These are phyloP conservation scores for Drosophila jambulina DNA, from an alignment of 1,140 invertebrate genomes.

Conservation along the genomic window DNA sequence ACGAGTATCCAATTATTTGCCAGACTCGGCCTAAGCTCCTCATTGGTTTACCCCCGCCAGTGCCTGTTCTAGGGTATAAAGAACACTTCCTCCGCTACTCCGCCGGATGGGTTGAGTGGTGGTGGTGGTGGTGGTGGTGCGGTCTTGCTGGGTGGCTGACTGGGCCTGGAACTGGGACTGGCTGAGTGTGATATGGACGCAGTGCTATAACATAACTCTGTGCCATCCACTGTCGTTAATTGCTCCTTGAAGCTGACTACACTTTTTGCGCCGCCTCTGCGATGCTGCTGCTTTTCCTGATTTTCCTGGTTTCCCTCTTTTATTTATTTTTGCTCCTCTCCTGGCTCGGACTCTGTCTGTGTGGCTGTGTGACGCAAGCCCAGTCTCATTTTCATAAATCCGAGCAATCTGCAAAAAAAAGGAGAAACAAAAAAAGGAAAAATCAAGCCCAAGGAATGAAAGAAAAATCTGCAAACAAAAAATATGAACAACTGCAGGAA, in stretches of 20 bases:
- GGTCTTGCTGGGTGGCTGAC: conserved; percentile 10
- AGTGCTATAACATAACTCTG: conserved; percentile 70
- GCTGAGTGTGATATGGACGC: conserved; percentile 68
- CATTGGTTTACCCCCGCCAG: conserved; percentile 43
- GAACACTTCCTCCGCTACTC: conserved; percentile 27
- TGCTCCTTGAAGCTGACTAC: conserved; percentile 80
- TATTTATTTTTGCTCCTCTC: conserved; percentile 50
- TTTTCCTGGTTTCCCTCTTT: conserved; percentile 44
- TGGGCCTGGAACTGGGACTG: conserved; percentile 30
- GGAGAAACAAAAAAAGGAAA: too few species aligned
- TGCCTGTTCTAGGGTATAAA: conserved; percentile 22
- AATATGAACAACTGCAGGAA: conserved; percentile 76
- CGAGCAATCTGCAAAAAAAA: conserved; percentile 51
- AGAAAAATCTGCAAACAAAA: conserved; percentile 46
- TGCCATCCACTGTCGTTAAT: conserved; percentile 78
- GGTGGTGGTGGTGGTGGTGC: neutral
- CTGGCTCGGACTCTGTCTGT: conserved; percentile 34
- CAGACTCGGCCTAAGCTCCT: conserved; percentile 47
- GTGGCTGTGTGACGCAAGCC: conserved; percentile 68
- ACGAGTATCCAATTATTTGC: conserved; percentile 49
- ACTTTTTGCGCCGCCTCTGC: conserved; percentile 51
- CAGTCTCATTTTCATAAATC: conserved; percentile 79
- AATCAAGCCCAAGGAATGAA: conserved; percentile 31
- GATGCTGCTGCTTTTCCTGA: conserved; percentile 22
- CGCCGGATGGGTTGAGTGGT: conserved; percentile 12